Conservation (phyloP, 2,888 invertebrate genomes). For the Apantesis nais region DNA sequence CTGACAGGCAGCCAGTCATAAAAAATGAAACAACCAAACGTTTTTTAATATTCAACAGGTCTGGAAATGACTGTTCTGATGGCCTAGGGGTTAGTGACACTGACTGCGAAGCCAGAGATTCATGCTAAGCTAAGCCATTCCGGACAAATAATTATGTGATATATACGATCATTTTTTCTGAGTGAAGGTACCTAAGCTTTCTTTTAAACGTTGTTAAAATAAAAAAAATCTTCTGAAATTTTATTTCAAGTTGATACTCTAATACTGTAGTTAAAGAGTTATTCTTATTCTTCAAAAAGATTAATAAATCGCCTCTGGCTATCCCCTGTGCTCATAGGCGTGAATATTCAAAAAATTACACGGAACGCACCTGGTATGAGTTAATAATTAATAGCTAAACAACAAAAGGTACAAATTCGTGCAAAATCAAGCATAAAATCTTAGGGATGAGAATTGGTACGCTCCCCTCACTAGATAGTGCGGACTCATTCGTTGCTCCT, state of each 20-base stretch:
- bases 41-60: no score
- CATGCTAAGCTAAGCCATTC: no score
- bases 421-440: constrained; percentile 69
- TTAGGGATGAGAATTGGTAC: constrained; percentile 21
- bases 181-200: neutral
- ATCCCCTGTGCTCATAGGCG: constrained; percentile 45
- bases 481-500: constrained; percentile 18
- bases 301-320: constrained; percentile 44
- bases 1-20: no score
- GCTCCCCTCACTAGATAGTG: constrained; percentile 23
- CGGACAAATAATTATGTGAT: no score
- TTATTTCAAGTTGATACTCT: neutral
- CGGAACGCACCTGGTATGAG: constrained; percentile 39
- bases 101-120: no score
- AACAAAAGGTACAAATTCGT: constrained; percentile 43
- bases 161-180: no score
- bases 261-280: neutral
- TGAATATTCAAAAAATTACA: constrained; percentile 53
- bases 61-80: no score
- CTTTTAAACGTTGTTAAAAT: neutral
- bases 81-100: no score
- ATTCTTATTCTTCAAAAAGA: neutral
- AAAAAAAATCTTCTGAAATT: neutral
- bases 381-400: constrained; percentile 57
- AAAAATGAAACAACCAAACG: no score